phyloP scores from a whole-genome alignment of 1,140 invertebrate species.

The Cephus cinctus region DNA sequence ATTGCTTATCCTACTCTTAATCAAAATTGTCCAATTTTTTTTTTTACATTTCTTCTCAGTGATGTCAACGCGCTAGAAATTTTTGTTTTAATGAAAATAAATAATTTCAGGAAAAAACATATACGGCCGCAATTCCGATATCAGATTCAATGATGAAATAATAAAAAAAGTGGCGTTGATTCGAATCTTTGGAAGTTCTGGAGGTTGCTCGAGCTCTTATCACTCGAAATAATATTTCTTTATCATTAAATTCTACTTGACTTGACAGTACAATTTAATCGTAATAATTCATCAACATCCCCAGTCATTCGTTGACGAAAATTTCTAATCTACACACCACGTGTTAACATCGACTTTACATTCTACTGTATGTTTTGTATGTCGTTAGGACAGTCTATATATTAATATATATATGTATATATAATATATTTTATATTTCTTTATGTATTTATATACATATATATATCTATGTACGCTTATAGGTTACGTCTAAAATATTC shows the following conservation, averaged over 20 bases:
- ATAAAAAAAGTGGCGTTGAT: no score
- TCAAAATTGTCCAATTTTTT: no score
- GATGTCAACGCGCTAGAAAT: no score
- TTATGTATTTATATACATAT: neutral
- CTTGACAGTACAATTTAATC: neutral
- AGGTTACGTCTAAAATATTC: neutral
- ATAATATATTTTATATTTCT: constrained; percentile 13
- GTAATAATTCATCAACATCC: neutral
- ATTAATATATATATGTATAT: constrained; percentile 8
- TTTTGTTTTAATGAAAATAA: no score
- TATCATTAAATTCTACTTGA: neutral
- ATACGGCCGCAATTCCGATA: no score
- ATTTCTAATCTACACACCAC: no score
- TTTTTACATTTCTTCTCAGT: no score
- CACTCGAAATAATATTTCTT: neutral
- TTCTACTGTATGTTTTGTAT: constrained; percentile 31
- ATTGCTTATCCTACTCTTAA: no score
- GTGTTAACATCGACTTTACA: constrained; percentile 26
- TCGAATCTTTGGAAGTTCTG: neutral
- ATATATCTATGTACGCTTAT: constrained; percentile 5
- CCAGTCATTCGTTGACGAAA: neutral
- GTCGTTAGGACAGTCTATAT: constrained; percentile 25
- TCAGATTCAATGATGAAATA: no score
- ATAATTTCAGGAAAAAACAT: no score
- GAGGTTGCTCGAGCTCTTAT: neutral